Percentiles rank a stretch among this genome's conserved stretches.
phyloP scores from a whole-genome alignment of 2,888 invertebrate genomes.

The Eupithecia insigniata region DNA sequence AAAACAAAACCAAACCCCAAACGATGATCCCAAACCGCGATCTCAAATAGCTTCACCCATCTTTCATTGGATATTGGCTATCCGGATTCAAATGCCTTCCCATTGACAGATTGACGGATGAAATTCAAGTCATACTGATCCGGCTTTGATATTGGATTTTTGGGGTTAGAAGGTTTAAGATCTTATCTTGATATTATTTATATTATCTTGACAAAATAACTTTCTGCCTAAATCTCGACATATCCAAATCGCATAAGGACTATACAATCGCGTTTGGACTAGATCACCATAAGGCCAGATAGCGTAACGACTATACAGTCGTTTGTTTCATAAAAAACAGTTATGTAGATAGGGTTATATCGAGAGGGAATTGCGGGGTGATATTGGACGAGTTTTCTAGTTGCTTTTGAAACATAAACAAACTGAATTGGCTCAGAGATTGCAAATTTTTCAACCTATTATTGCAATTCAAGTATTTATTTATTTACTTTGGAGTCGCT shows the following conservation, averaged over 20 bases:
- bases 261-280: too few species aligned
- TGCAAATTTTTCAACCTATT: neutral
- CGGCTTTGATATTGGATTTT: neutral
- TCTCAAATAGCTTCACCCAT: conserved; percentile 4
- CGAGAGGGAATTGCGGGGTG: neutral
- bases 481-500: too few species aligned
- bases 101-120: conserved; percentile 2
- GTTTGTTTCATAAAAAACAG: too few species aligned
- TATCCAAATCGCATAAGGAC: too few species aligned
- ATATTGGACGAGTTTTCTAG: neutral
- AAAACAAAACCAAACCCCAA: neutral
- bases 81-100: conserved; percentile 2
- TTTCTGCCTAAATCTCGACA: too few species aligned
- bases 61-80: neutral
- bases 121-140: neutral
- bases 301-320: too few species aligned
- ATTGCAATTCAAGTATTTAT: neutral
- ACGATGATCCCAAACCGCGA: neutral
- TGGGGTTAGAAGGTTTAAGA: too few species aligned
- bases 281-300: too few species aligned
- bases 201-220: too few species aligned
- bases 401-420: neutral
- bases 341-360: too few species aligned
- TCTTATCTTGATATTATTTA: too few species aligned
- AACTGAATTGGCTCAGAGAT: neutral